Conservation (phyloP, 2,113 vertebrate species). For the Acanthochromis polyacanthus region DNA sequence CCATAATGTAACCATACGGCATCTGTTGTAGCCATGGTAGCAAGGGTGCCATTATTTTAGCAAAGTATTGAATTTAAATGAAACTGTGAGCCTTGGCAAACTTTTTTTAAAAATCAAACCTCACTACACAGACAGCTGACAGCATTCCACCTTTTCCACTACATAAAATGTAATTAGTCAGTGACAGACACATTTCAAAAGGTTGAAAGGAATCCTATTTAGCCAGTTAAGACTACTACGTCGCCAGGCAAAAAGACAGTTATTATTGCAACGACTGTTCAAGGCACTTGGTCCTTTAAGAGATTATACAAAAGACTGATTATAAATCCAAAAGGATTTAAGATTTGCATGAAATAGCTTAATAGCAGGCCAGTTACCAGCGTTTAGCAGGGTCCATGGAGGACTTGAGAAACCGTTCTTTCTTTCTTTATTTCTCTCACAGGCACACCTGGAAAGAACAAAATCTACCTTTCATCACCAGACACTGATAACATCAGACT, state of each 20-base stretch:
- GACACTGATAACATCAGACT: slow-evolving; percentile 61
- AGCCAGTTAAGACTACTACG: slow-evolving; percentile 27
- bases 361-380: slow-evolving; percentile 25
- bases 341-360: slow-evolving; percentile 44
- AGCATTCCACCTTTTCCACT: slow-evolving; percentile 7
- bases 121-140: not conserved
- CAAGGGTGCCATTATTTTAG: not conserved
- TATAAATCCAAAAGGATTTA: slow-evolving; percentile 46
- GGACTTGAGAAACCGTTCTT: not conserved
- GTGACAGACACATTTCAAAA: slow-evolving; percentile 10
- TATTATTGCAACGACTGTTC: slow-evolving; percentile 39
- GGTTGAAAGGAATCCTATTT: slow-evolving; percentile 12
- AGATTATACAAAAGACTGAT: slow-evolving; percentile 40
- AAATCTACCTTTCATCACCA: slow-evolving; percentile 76
- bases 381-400: slow-evolving; percentile 17
- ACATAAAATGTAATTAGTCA: slow-evolving; percentile 3
- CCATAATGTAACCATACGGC: not conserved
- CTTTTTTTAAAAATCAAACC: not conserved
- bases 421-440: not conserved
- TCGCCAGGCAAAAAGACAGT: slow-evolving; percentile 40
- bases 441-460: slow-evolving; percentile 66
- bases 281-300: slow-evolving; percentile 20
- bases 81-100: not conserved
- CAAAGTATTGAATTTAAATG: not conserved
- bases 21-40: not conserved